Evolutionary conservation across 2,113 vertebrate genomes (phyloP).

Genomic region (Rhea americana): DNA sequence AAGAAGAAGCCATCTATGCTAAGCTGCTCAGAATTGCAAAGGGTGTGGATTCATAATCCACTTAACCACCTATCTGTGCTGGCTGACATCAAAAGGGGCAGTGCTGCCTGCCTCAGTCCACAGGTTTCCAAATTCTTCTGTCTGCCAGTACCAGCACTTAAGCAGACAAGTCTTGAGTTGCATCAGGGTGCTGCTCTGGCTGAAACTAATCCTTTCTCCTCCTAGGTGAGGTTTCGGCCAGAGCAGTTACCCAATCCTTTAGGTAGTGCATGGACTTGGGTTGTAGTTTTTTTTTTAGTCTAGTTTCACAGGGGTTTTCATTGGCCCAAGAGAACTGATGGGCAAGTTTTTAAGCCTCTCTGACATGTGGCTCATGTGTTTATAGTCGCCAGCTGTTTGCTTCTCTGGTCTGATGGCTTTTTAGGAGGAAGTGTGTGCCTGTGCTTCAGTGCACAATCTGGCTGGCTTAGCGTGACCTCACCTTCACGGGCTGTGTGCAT

Average conservation of each 20-base stretch:
- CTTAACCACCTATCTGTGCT: not conserved
- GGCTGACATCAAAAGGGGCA: not conserved
- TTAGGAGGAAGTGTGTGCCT: not conserved
- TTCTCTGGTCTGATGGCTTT: not conserved
- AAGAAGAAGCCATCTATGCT: not conserved
- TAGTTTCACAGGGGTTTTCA: not conserved
- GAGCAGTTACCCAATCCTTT: not conserved
- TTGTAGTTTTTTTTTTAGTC: not conserved
- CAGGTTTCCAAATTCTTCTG: not conserved
- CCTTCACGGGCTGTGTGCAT: not conserved
- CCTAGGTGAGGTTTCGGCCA: not conserved
- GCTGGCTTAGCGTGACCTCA: not conserved
- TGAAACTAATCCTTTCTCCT: not conserved
- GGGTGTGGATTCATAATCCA: not conserved
- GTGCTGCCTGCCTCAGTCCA: not conserved
- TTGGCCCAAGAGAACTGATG: not conserved
- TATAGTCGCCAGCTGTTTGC: not conserved
- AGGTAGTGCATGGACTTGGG: not conserved
- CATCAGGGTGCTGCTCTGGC: not conserved
- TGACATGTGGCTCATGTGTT: not conserved
- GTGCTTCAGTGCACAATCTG: not conserved
- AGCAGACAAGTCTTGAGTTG: not conserved
- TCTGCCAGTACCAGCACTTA: not conserved
- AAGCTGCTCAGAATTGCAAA: slow-evolving; percentile 1
- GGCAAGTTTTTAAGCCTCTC: not conserved